Percentiles rank a stretch among this genome's conserved stretches.
These are phyloP conservation scores for Gavialis gangeticus DNA, from an alignment of 2,113 vertebrate species.

Conservation along the genomic window DNA sequence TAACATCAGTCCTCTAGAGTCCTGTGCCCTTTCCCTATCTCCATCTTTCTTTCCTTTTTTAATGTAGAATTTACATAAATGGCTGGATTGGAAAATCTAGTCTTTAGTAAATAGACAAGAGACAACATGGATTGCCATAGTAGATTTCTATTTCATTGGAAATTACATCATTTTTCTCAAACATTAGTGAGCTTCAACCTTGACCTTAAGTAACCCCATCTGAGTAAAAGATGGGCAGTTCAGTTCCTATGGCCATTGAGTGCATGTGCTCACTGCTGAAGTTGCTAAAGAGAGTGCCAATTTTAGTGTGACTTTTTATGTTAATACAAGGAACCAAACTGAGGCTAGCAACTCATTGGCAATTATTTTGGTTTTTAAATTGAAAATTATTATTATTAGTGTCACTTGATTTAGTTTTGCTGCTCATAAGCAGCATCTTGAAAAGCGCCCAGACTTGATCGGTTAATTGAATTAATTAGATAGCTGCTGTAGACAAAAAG, in stretches of 20 bases:
- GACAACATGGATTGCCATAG: accelerated
- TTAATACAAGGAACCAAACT: background rate
- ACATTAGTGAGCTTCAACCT: background rate
- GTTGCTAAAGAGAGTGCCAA: background rate
- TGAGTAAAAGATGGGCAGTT: background rate
- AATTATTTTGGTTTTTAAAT: conserved; percentile 38
- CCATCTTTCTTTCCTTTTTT: background rate
- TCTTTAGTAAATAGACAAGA: accelerated
- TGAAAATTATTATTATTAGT: conserved; percentile 49
- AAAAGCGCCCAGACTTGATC: background rate
- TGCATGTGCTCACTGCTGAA: accelerated
- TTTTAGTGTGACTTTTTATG: background rate
- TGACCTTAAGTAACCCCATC: background rate
- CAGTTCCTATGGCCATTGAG: background rate
- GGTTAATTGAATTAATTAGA: conserved; percentile 51
- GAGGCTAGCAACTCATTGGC: background rate
- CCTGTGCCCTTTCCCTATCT: background rate
- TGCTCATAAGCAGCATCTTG: conserved; percentile 20
- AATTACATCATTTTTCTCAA: accelerated
- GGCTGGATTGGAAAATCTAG: background rate
- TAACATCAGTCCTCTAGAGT: accelerated
- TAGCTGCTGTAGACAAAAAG: background rate
- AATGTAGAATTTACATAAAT: background rate
- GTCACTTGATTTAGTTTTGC: conserved; percentile 61
- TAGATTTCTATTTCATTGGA: accelerated